Evolutionary conservation across 2,113 vertebrate species (phyloP).

Genomic region (Vanacampus margaritifer): DNA sequence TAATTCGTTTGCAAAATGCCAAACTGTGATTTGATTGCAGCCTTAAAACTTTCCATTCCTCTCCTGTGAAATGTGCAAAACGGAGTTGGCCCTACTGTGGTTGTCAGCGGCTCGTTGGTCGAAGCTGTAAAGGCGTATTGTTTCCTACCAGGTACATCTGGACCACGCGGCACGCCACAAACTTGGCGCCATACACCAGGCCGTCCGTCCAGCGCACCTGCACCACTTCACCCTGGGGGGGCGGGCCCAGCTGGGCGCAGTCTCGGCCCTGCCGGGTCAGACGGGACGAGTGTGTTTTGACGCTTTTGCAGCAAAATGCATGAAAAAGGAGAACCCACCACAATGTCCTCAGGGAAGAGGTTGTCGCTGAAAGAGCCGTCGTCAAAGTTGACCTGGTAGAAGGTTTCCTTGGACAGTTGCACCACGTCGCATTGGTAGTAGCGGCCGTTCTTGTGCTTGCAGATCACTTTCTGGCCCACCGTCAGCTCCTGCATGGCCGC

Average conservation of each 20-base stretch:
- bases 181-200: constrained; percentile 93
- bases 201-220: constrained; percentile 98
- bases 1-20: no score
- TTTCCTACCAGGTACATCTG: constrained; percentile 93
- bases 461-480: constrained; percentile 90
- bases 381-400: constrained; percentile 97
- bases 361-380: constrained; percentile 98
- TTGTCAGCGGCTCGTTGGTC: background rate
- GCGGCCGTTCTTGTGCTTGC: constrained; percentile 96
- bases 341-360: constrained; percentile 95
- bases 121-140: background rate
- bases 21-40: no score
- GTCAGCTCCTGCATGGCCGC: constrained; percentile 87
- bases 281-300: constrained; percentile 4
- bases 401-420: constrained; percentile 91
- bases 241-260: constrained; percentile 89
- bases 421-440: constrained; percentile 97
- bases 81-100: no score
- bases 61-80: no score
- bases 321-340: constrained; percentile 75
- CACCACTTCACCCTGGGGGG: constrained; percentile 88
- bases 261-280: constrained; percentile 79
- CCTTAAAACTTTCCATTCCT: no score
- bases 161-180: constrained; percentile 88
- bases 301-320: no score